phyloP scores from a whole-genome alignment of 2,797 vertebrate genomes.

The Knipowitschia caucasica region DNA sequence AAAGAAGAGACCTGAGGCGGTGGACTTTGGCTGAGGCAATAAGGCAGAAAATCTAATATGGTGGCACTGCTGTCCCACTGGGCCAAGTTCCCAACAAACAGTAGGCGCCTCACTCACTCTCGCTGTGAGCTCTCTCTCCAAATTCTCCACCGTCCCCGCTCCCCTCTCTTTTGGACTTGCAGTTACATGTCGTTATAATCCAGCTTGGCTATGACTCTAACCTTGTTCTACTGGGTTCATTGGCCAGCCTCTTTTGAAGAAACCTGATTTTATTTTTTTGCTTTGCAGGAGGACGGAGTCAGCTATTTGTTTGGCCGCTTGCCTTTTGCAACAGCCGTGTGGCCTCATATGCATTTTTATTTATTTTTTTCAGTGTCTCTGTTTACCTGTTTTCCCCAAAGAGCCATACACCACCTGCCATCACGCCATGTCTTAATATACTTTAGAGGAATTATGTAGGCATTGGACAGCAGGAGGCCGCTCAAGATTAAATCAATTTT shows the following conservation, averaged over 20 bases:
- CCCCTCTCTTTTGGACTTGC: constrained; percentile 14
- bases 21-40: constrained; percentile 62
- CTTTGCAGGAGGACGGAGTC: constrained; percentile 58
- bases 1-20: constrained; percentile 53
- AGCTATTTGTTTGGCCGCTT: constrained; percentile 61
- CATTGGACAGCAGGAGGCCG: constrained; percentile 32
- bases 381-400: constrained; percentile 36
- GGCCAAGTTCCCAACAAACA: constrained; percentile 43
- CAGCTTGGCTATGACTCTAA: constrained; percentile 51
- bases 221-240: constrained; percentile 60
- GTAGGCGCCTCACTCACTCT: constrained; percentile 27
- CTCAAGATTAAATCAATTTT: constrained; percentile 33
- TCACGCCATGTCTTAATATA: constrained; percentile 14
- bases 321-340: constrained; percentile 20
- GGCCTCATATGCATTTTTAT: constrained; percentile 17
- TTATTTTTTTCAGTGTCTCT: constrained; percentile 16
- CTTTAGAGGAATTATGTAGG: constrained; percentile 23
- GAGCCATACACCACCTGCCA: constrained; percentile 16
- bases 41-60: constrained; percentile 71
- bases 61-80: constrained; percentile 55
- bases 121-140: constrained; percentile 14
- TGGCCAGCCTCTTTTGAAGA: constrained; percentile 54
- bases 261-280: constrained; percentile 54
- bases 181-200: constrained; percentile 52
- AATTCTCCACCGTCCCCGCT: constrained; percentile 13